Evolutionary conservation across 2,888 invertebrate species (phyloP), one percentile per base, ranked within the genome.

Genomic region (Cinara cedri): DNA sequence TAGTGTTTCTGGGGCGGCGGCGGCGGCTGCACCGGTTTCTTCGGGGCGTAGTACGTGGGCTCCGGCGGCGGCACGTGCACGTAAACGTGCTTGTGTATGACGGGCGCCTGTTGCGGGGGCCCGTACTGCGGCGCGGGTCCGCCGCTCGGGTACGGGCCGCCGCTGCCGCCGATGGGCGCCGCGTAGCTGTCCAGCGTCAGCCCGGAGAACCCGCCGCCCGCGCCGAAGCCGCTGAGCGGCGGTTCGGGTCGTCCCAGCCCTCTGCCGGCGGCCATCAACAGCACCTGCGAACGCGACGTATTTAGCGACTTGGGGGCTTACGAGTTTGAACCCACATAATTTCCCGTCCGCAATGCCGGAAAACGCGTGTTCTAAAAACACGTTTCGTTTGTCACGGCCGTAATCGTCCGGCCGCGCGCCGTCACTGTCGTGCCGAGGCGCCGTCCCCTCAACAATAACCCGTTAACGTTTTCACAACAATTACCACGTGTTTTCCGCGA

Each of bases 1-100:
- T 93, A 93, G 85, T 93, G 93, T 84, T 93, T 93, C 86, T 93
- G 93, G 1, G 93, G 91, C 34, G 90, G 86, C 26, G 86, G 84
- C 0, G 85, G 85, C 1, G 86, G 86, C 2, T 87, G 86, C 2
- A 84, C 83, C 81, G 88, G 90, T 85, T 89, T 91, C 24, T 92
- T 90, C 24, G 90, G 89, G 54, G 90, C 90, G 84, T 91, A 89
- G 84, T 94, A 94, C 46, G 91, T 92, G 3, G 87, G 86, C 86
- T 95, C 94, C 84, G 94, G 94, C 80, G 94, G 95, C 70, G 95
- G 94, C 21, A 95, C 94, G 86, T 95, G 95, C 21, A 95, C 94
- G 87, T 95, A 95, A 16, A 95, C 94, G 85, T 95, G 95, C 85
- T 95, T 95, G 87, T 95, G 95, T 72, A 95, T 90, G 57, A 93